Base-by-base conservation (phyloP, 2,113 vertebrate genomes). In the Perognathus longimembris region DNA sequence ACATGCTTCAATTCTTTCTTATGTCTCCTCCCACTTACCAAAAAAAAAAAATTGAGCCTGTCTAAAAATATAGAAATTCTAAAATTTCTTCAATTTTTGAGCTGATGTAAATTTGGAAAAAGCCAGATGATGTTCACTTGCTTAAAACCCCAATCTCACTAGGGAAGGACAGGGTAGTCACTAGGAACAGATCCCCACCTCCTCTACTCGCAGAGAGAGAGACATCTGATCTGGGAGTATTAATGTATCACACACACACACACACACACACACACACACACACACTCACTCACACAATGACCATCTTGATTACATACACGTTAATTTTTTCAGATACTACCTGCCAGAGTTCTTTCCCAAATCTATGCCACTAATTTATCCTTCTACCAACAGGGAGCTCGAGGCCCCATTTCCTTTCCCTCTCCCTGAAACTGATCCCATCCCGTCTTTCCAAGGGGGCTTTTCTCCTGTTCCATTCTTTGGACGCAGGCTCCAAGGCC, bases 81-180 rank as follows among this genome's bases (percentile, higher is more conserved):
- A 74, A 61, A 61, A 61, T 26, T 61, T 24, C 59, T 26, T 61
- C 40, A 90, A 32, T 28, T 66, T 83, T 28, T 75, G 54, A 91
- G 80, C 54, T 3, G 28, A 89, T 74, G 78, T 85, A 93, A 73
- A 88, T 83, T 90, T 70, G 42, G 32, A 81, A 92, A 91, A 40
- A 20, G 57, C n/a, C 38, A 70, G 83, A 83, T 21, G 32, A 40
- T n/a, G 50, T 7, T 88, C 28, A 28, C 24, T 12, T 24, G 32
- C 15, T 90, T 90, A 54, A 78, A 90, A 90, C 42, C 50, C 38
- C 88, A 73, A 57, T 30, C 38, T 57, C 22, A 21, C 38, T 7
- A 70, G 30, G n/a, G 50, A 89, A 78, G 21, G 7, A 28, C 3
- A 5, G 0, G 7, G 36, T 36, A 36, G 42, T 77, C 32, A 15